Percentiles rank a stretch among this genome's conserved stretches.
Conservation (phyloP, 2,113 vertebrate genomes). For the Muntiacus reevesi region DNA sequence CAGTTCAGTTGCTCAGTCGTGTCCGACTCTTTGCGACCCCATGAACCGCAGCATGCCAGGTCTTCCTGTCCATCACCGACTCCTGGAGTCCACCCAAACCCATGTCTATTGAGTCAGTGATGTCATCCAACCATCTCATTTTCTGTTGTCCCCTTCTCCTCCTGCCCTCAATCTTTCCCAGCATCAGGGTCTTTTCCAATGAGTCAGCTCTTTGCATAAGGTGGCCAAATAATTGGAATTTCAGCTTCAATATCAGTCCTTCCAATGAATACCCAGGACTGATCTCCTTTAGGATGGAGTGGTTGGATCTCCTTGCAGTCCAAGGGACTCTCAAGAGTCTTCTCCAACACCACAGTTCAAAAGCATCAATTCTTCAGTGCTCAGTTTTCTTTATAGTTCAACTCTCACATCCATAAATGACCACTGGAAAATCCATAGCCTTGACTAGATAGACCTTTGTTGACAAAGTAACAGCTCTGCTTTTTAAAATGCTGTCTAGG, state of each 20-base stretch:
- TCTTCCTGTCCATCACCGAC: not conserved
- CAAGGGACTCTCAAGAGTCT: not conserved
- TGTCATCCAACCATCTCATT: not conserved
- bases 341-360: not conserved
- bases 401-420: not conserved
- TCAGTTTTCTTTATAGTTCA: not conserved
- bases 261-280: not conserved
- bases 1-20: too few species aligned
- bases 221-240: not conserved
- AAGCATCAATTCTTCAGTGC: not conserved
- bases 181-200: not conserved
- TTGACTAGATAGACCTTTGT: not conserved
- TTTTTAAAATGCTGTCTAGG: not conserved
- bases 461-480: not conserved
- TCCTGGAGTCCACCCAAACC: accelerated
- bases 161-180: not conserved
- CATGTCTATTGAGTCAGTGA: not conserved
- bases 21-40: too few species aligned
- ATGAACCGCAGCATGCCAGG: not conserved
- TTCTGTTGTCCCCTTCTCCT: not conserved
- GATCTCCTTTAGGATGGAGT: not conserved
- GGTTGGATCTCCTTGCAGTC: not conserved
- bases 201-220: not conserved
- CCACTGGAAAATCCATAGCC: not conserved
- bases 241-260: not conserved